phyloP scores from a whole-genome alignment of 2,797 vertebrate species.

The Anomalospiza imberbis region DNA sequence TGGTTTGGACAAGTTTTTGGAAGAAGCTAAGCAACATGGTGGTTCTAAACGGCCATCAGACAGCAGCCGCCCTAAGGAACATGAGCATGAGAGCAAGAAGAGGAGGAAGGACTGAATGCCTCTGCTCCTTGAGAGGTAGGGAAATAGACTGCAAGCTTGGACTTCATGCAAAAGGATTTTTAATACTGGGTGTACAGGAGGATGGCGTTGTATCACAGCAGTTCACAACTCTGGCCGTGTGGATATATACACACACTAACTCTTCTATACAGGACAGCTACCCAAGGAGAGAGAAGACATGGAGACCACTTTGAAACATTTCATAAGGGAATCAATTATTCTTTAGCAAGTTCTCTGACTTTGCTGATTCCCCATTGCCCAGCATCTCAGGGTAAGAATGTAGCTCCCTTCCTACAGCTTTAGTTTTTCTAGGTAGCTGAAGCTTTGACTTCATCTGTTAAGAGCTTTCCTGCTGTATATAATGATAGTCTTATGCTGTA shows the following conservation, averaged over 20 bases:
- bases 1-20: constrained; percentile 98
- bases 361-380: background rate
- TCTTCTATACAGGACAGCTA: background rate
- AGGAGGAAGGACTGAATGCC: constrained; percentile 90
- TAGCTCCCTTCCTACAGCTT: constrained; percentile 25
- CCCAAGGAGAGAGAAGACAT: background rate
- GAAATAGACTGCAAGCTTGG: constrained; percentile 47
- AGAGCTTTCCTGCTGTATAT: constrained; percentile 53
- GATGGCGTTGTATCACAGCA: background rate
- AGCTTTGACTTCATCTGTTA: constrained; percentile 32
- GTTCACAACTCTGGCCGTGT: background rate
- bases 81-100: constrained; percentile 95
- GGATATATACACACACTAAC: background rate
- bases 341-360: background rate
- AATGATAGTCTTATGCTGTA: constrained; percentile 21
- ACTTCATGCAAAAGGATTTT: constrained; percentile 39
- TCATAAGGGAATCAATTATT: background rate
- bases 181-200: constrained; percentile 1
- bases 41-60: constrained; percentile 93
- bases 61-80: constrained; percentile 91
- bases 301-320: constrained; percentile 40
- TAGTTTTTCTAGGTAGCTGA: constrained; percentile 39
- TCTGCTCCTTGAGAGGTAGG: background rate
- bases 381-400: constrained; percentile 47
- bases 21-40: constrained; percentile 97